Evolutionary conservation across 2,113 vertebrate species (phyloP).

Genomic region (Pongo abelii): DNA sequence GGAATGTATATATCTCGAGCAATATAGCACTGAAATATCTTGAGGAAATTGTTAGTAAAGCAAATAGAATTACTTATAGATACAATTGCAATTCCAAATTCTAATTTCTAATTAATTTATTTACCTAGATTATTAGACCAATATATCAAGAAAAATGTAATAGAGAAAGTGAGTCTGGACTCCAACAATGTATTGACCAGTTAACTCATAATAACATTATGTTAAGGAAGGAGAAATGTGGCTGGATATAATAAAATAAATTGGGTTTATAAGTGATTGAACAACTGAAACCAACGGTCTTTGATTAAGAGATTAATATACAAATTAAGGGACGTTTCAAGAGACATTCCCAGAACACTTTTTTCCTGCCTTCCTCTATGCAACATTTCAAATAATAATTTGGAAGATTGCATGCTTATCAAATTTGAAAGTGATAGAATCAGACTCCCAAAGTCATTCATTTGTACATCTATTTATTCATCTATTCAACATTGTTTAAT

Average conservation of each 20-base stretch:
- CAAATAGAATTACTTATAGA: neutral
- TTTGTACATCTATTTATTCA: neutral
- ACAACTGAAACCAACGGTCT: neutral
- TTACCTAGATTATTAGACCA: neutral
- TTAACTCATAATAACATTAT: neutral
- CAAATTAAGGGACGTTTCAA: neutral
- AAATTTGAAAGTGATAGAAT: neutral
- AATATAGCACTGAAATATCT: neutral
- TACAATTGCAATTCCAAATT: neutral
- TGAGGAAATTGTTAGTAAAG: neutral
- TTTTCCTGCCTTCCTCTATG: neutral
- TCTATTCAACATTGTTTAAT: neutral
- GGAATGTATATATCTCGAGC: neutral
- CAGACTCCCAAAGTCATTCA: neutral
- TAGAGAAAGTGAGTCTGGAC: neutral
- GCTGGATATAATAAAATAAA: neutral
- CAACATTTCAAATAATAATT: neutral
- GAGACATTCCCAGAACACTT: neutral
- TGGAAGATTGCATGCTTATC: neutral
- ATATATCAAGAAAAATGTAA: constrained; percentile 40
- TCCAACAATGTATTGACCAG: neutral
- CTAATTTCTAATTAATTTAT: constrained; percentile 13
- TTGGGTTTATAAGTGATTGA: neutral
- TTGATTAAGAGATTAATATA: constrained; percentile 21
- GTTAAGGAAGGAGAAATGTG: neutral